Percentiles rank a stretch among this genome's conserved stretches.
phyloP scores from a whole-genome alignment of 2,888 invertebrate species.

The Chrysolina americana region DNA sequence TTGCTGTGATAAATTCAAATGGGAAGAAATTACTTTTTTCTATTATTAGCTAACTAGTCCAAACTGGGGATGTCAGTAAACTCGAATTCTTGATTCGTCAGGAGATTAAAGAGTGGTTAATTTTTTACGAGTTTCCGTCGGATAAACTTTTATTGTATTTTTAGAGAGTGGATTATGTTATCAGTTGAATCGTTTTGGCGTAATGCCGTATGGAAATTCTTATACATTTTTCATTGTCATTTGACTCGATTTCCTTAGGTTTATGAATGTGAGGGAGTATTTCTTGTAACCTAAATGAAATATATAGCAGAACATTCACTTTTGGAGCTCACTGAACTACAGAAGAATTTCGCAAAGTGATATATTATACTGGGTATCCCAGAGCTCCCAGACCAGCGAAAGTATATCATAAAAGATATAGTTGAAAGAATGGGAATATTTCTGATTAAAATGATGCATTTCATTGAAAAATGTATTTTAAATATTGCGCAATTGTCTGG shows the following conservation, averaged over 20 bases:
- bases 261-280: no score
- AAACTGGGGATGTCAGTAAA: background rate
- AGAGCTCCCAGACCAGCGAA: no score
- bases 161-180: background rate
- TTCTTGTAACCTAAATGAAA: no score
- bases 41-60: background rate
- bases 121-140: background rate
- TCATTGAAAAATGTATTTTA: no score
- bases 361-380: no score
- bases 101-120: background rate
- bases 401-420: no score
- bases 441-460: no score
- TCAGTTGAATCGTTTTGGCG: background rate
- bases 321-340: no score
- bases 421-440: no score
- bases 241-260: background rate
- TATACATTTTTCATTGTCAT: background rate
- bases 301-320: no score
- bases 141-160: background rate
- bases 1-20: background rate
- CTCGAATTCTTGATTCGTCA: conserved; percentile 10
- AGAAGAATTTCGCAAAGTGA: no score
- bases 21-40: background rate
- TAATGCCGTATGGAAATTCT: background rate
- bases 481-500: no score